A percentile compares a stretch with the other conserved stretches of the same genome.
Conservation (phyloP, 1,140 invertebrate genomes). For the Drosophila arawakana region DNA sequence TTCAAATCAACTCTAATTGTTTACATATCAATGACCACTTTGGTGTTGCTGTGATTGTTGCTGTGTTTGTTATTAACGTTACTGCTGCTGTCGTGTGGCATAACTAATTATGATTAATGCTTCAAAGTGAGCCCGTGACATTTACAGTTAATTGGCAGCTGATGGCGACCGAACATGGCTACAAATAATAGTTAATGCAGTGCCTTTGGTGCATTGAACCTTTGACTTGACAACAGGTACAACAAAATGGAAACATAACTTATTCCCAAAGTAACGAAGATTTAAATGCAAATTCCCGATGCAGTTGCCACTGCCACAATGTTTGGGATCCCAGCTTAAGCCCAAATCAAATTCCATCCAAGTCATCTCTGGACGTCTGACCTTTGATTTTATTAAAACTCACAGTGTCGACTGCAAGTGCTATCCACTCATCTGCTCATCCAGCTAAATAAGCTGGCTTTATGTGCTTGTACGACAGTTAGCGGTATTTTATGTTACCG, state of each 20-base stretch:
- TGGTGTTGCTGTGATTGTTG: conserved; percentile 14
- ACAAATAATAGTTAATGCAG: conserved; percentile 32
- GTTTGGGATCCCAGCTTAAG: conserved; percentile 26
- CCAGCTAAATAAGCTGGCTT: conserved; percentile 34
- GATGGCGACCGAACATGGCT: conserved; percentile 8
- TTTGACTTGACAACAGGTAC: conserved; percentile 15
- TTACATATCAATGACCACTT: conserved; percentile 74
- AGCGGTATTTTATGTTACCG: conserved; percentile 76
- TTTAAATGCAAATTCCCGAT: conserved; percentile 40
- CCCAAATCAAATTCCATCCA: conserved; percentile 28
- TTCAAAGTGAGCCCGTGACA: conserved; percentile 67
- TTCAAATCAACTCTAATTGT: conserved; percentile 79
- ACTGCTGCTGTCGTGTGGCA: conserved; percentile 67
- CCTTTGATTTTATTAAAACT: conserved; percentile 22
- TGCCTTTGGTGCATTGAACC: conserved; percentile 61
- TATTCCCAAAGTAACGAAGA: background rate
- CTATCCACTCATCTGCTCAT: conserved; percentile 34
- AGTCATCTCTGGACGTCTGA: conserved; percentile 21
- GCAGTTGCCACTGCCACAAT: conserved; percentile 19
- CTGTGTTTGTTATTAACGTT: conserved; percentile 25
- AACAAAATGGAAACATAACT: background rate
- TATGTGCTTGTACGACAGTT: conserved; percentile 27
- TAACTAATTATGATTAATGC: conserved; percentile 82
- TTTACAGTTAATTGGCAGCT: conserved; percentile 71
- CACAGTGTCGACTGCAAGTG: conserved; percentile 50